Base-by-base conservation (phyloP, 2,888 invertebrate genomes). In the Noctua janthina region DNA sequence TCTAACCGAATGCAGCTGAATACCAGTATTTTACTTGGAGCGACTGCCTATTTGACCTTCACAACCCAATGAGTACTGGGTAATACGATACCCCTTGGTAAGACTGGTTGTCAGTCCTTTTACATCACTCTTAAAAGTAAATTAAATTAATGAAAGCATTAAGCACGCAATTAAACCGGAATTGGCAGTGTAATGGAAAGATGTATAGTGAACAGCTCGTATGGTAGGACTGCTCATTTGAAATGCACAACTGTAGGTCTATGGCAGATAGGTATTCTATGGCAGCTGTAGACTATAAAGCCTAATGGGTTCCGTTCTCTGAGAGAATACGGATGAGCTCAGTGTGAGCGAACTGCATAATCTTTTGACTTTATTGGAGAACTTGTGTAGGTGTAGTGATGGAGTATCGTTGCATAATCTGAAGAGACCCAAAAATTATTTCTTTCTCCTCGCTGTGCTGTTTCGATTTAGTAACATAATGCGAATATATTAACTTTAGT, bases 281-380 rank as follows among this genome's bases (percentile, higher is more conserved):
- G n/a, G 49, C 59, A 67, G 83, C 66, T 66, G 59, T 59, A 15
- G 56, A 29, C 73, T 79, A 59, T 79, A 79, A 79, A 79, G 46
- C 72, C 74, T 77, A 84, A 76, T 77, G 66, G 54, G 35, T 72
- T 54, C 49, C 46, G 68, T 39, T 66, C 66, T 82, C 76, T 69
- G 64, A 74, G 77, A 78, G 81, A 82, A 80, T 79, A 71, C 56
- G 71, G 76, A 74, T 67, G 76, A 73, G 76, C 49, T 80, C 59
- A 43, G 54, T 62, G 68, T 68, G 69, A 72, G 73, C 69, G 62
- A 72, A 72, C 67, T 83, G 71, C 59, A 78, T 83, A 62, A 82
- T 62, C 71, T 43, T 54, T 46, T 39, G 66, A 51, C 20, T 68
- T 68, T 83, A 82, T 62, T 78, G 70, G 67, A 54, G 46, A 68